Conservation (phyloP, 1,140 invertebrate genomes). For the Amphibalanus amphitrite region DNA sequence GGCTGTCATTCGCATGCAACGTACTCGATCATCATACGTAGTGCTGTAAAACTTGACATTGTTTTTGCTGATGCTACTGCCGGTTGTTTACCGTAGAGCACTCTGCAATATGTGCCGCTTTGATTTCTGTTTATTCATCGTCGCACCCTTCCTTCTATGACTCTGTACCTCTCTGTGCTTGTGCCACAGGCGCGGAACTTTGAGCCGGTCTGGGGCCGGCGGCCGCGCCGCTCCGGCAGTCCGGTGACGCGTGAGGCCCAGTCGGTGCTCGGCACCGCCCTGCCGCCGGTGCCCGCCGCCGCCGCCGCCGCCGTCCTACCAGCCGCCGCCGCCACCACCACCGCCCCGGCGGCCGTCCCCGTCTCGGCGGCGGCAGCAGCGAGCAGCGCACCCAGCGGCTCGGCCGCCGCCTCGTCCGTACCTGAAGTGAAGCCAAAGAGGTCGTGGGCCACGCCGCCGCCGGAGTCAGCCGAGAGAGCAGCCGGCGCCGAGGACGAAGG, state of each 20-base stretch:
- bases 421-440: background rate
- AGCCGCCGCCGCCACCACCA: background rate
- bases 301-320: background rate
- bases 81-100: too few relatives aligned
- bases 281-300: background rate
- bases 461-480: background rate
- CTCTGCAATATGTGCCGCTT: too few relatives aligned
- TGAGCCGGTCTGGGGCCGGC: slow-evolving; percentile 1
- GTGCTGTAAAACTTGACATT: too few relatives aligned
- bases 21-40: too few relatives aligned
- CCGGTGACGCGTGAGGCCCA: background rate
- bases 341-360: background rate
- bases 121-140: too few relatives aligned
- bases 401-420: background rate
- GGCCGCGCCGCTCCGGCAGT: background rate
- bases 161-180: too few relatives aligned
- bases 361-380: background rate
- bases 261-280: background rate
- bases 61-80: too few relatives aligned
- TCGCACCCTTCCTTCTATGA: too few relatives aligned
- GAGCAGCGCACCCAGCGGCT: too few relatives aligned
- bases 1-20: too few relatives aligned
- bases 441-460: background rate
- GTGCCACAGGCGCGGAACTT: slow-evolving; percentile 4
- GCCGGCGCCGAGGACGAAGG: background rate